These are phyloP conservation scores for Onychomys torridus DNA, from an alignment of 2,797 vertebrate genomes.

Conservation along the genomic window DNA sequence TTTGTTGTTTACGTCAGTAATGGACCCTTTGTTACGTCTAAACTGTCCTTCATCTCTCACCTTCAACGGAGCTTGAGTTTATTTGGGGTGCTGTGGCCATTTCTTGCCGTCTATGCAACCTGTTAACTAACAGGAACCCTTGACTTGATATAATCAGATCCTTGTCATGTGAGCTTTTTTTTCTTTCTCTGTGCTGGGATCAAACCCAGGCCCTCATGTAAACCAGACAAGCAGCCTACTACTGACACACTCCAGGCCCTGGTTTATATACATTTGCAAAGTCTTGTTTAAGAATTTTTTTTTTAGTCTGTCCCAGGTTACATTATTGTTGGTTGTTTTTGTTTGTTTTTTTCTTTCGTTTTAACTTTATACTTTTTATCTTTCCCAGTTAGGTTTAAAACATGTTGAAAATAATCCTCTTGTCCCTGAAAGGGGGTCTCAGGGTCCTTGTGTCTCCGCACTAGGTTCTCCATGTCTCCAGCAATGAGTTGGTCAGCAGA, in stretches of 20 bases:
- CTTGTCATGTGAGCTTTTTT: background rate
- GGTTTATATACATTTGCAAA: slow-evolving; percentile 15
- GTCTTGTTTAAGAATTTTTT: slow-evolving; percentile 27
- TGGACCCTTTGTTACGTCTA: background rate
- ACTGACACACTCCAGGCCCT: too few species aligned
- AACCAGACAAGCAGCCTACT: background rate
- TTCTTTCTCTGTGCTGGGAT: background rate
- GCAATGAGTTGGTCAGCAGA: background rate
- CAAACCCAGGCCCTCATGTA: background rate
- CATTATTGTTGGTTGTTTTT: background rate
- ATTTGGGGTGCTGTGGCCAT: background rate
- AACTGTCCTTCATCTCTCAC: background rate
- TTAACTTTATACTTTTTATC: background rate
- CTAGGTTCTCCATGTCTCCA: background rate
- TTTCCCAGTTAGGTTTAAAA: background rate
- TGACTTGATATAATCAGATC: slow-evolving; percentile 19
- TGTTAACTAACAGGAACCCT: slow-evolving; percentile 40
- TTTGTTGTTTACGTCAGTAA: background rate
- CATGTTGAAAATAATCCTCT: background rate
- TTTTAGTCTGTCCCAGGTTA: background rate
- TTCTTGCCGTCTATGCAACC: slow-evolving; percentile 24
- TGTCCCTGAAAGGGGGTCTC: too few species aligned
- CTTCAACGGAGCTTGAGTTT: background rate
- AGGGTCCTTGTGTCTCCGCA: background rate
- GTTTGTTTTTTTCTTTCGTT: background rate